Percentiles rank a stretch among this genome's conserved stretches.
These are phyloP conservation scores for Caenorhabditis panamensis DNA, from an alignment of 2,888 invertebrate species.

Conservation along the genomic window DNA sequence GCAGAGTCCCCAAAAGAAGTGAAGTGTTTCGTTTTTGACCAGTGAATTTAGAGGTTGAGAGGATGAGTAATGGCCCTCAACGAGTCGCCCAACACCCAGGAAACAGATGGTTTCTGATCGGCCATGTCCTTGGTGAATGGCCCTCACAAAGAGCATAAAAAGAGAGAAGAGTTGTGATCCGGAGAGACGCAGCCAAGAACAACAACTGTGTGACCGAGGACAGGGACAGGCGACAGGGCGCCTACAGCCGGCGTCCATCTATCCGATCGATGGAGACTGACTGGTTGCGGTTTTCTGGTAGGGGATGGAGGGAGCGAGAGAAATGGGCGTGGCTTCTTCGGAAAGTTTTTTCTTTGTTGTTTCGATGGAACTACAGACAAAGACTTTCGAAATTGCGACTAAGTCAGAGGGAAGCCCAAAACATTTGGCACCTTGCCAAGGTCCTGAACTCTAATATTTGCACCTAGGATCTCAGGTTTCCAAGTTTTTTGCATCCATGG, in stretches of 20 bases:
- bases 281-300: conserved; percentile 4
- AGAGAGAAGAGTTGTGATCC: neutral
- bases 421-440: neutral
- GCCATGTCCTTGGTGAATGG: conserved; percentile 21
- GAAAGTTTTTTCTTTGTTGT: neutral
- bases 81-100: neutral
- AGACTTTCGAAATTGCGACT: neutral
- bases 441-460: neutral
- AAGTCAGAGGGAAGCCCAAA: neutral
- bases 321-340: neutral
- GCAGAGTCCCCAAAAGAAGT: too few species aligned
- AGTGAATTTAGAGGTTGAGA: too few species aligned
- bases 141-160: conserved; percentile 50
- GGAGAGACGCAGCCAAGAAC: neutral
- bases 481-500: too few species aligned
- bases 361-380: neutral
- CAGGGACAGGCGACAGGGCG: conserved; percentile 2
- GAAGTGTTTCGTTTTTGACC: too few species aligned
- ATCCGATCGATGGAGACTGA: conserved; percentile 2
- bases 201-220: conserved; percentile 9
- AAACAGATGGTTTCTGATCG: conserved; percentile 21
- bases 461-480: neutral
- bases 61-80: neutral
- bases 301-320: conserved; percentile 1
- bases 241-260: neutral